A percentile compares a stretch with the other conserved stretches of the same genome.
phyloP scores from a whole-genome alignment of 2,888 invertebrate species.

The Conomelus anceps region DNA sequence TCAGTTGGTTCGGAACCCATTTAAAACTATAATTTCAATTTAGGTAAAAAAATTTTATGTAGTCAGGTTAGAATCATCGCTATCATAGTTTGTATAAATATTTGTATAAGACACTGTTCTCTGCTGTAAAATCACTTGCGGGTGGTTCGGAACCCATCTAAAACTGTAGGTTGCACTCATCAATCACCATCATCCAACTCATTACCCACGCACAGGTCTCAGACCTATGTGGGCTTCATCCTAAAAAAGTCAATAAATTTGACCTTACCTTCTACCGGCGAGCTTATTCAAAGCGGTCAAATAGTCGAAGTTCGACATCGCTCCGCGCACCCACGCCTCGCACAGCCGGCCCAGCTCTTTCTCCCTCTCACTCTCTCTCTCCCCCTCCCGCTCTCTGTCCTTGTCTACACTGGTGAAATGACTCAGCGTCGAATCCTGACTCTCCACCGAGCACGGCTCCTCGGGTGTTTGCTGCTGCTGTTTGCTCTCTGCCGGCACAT shows the following conservation, averaged over 20 bases:
- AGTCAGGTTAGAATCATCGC: no score
- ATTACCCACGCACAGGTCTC: no score
- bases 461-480: not conserved
- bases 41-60: not conserved
- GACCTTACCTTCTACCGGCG: conserved; percentile 51
- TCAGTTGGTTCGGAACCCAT: not conserved
- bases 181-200: no score
- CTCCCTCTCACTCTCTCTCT: not conserved
- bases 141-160: no score
- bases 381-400: not conserved
- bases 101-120: not conserved
- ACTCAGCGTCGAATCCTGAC: not conserved
- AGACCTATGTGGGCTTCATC: no score
- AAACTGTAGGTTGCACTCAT: no score
- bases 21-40: no score
- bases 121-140: not conserved
- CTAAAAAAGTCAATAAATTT: not conserved
- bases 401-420: not conserved
- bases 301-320: conserved; percentile 89
- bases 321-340: conserved; percentile 68
- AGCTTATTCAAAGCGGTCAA: conserved; percentile 78
- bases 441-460: not conserved
- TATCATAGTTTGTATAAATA: no score
- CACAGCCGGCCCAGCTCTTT: conserved; percentile 23
- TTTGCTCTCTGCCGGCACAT: conserved; percentile 21